Conservation (phyloP, 2,113 vertebrate species). For the Rhodinocichla rosea region DNA sequence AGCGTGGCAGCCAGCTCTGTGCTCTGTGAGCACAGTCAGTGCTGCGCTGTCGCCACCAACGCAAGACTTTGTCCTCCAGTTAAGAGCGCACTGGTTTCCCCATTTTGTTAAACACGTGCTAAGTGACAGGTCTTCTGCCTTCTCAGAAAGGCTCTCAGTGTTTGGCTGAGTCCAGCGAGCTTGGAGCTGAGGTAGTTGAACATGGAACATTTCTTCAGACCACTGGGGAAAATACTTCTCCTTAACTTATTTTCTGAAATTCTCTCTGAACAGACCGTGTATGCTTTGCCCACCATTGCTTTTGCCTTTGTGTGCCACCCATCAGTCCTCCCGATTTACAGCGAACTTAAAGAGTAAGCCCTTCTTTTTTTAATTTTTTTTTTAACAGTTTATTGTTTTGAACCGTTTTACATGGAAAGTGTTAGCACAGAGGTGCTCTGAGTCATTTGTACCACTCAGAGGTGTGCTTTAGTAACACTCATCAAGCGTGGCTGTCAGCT, state of each 20-base stretch:
- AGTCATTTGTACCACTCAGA: neutral
- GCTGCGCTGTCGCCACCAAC: fast-evolving
- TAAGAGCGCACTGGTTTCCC: neutral
- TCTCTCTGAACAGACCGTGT: slow-evolving; percentile 75
- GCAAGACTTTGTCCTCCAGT: neutral
- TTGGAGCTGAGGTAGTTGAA: slow-evolving; percentile 31
- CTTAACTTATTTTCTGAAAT: slow-evolving; percentile 39
- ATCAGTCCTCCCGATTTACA: slow-evolving; percentile 80
- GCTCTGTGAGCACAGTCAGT: neutral
- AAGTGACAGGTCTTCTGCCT: neutral
- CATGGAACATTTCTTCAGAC: neutral
- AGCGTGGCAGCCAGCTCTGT: neutral
- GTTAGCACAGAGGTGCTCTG: slow-evolving; percentile 1
- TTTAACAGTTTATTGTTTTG: neutral
- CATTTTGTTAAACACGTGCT: neutral
- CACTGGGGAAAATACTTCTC: neutral
- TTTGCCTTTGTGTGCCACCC: slow-evolving; percentile 83
- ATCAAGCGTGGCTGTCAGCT: neutral
- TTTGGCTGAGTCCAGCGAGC: neutral
- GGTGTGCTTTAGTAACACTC: neutral
- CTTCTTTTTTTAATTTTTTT: neutral
- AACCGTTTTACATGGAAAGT: neutral
- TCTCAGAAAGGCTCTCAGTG: neutral
- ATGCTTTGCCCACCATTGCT: slow-evolving; percentile 79
- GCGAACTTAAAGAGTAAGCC: slow-evolving; percentile 83